A percentile compares a stretch with the other conserved stretches of the same genome.
These are phyloP conservation scores for Enteromius argenteus DNA, from an alignment of 2,797 vertebrate genomes.

Conservation along the genomic window DNA sequence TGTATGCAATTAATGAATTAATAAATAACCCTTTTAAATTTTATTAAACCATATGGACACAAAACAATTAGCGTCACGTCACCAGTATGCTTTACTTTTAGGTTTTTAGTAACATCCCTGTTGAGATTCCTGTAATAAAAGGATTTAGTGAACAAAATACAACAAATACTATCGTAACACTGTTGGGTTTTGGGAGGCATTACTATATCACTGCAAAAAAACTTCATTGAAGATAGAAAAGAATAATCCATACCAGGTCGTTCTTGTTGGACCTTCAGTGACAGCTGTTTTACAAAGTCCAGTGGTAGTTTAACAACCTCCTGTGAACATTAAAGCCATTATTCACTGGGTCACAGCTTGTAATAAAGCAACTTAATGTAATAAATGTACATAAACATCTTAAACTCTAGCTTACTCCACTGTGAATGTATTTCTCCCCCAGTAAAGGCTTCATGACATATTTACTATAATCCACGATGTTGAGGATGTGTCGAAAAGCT, in stretches of 20 bases:
- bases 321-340: constrained; percentile 68
- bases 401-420: constrained; percentile 82
- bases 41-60: too few relatives aligned
- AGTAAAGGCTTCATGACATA: constrained; percentile 95
- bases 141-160: neutral
- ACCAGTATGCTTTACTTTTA: neutral
- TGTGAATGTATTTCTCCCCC: constrained; percentile 93
- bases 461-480: constrained; percentile 93
- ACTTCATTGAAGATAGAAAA: neutral
- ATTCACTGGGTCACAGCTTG: neutral
- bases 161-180: neutral
- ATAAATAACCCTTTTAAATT: too few relatives aligned
- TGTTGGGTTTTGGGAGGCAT: neutral
- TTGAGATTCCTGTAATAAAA: too few relatives aligned
- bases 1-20: too few relatives aligned
- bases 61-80: too few relatives aligned
- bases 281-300: constrained; percentile 93
- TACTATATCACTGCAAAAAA: neutral
- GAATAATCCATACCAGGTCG: constrained; percentile 84
- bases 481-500: constrained; percentile 91
- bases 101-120: neutral
- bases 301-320: constrained; percentile 94
- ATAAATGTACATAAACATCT: neutral
- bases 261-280: constrained; percentile 93
- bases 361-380: neutral